phyloP scores from a whole-genome alignment of 2,797 vertebrate species.

The Phoebastria nigripes region DNA sequence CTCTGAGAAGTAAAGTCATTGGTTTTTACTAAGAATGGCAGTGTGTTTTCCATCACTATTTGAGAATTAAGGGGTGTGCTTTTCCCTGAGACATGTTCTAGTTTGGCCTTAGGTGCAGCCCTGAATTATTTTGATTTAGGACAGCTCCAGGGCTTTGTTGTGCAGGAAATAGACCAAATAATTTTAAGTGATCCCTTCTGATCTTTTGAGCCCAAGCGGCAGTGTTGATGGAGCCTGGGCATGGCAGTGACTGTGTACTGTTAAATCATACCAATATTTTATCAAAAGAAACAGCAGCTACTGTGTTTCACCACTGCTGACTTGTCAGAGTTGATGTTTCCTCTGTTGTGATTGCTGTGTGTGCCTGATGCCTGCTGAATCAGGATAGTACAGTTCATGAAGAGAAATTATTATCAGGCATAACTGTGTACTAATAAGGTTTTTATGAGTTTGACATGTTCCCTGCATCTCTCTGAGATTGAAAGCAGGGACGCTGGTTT shows the following conservation, averaged over 20 bases:
- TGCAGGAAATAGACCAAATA: background rate
- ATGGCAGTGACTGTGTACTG: background rate
- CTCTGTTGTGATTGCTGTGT: conserved; percentile 9
- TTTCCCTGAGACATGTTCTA: background rate
- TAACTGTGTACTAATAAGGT: background rate
- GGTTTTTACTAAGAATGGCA: background rate
- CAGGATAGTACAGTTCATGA: conserved; percentile 1
- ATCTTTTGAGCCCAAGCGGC: background rate
- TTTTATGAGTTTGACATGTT: conserved; percentile 6
- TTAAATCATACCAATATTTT: background rate
- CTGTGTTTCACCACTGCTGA: conserved; percentile 21
- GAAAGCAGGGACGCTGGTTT: background rate
- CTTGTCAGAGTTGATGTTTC: conserved; percentile 8
- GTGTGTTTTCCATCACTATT: background rate
- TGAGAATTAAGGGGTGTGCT: background rate
- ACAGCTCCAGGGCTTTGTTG: background rate
- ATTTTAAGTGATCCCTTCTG: background rate
- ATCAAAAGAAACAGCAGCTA: background rate
- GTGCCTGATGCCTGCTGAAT: background rate
- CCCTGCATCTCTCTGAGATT: background rate
- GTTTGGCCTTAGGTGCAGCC: background rate
- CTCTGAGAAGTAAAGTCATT: background rate
- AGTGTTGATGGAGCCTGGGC: background rate
- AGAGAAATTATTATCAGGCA: conserved; percentile 10
- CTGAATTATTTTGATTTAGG: background rate